Evolutionary conservation across 1,140 invertebrate species (phyloP).

Genomic region (Conus ventricosus): DNA sequence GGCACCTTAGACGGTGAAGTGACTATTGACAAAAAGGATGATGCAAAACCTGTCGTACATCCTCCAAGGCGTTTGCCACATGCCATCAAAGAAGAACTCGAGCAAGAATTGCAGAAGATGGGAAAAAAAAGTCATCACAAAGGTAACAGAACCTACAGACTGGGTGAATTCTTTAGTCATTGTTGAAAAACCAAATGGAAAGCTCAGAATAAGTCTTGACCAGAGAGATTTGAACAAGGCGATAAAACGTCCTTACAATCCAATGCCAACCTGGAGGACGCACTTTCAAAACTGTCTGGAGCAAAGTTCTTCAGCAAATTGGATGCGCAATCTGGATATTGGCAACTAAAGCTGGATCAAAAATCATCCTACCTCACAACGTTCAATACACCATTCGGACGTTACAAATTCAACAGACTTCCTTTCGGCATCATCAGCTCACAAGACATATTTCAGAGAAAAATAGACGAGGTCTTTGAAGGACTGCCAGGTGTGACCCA

Average conservation of each 20-base stretch:
- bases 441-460: constrained; percentile 62
- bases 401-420: constrained; percentile 65
- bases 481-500: constrained; percentile 59
- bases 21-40: constrained; percentile 34
- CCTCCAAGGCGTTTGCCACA: constrained; percentile 37
- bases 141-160: constrained; percentile 49
- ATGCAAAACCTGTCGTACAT: constrained; percentile 40
- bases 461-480: constrained; percentile 65
- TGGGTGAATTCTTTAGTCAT: constrained; percentile 54
- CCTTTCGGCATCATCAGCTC: constrained; percentile 67
- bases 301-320: constrained; percentile 47
- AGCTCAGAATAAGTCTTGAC: constrained; percentile 76
- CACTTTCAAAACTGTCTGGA: constrained; percentile 31
- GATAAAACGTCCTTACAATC: constrained; percentile 66
- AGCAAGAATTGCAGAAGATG: constrained; percentile 53
- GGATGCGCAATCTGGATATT: constrained; percentile 50
- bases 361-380: constrained; percentile 59
- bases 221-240: constrained; percentile 75
- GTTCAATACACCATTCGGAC: constrained; percentile 67
- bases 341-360: constrained; percentile 71
- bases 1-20: constrained; percentile 40
- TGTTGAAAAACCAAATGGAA: constrained; percentile 51
- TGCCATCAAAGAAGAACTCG: constrained; percentile 29
- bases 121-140: constrained; percentile 42
- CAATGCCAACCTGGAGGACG: constrained; percentile 49